These are phyloP conservation scores for Agrochola litura DNA, from an alignment of 2,888 invertebrate species.

Conservation along the genomic window DNA sequence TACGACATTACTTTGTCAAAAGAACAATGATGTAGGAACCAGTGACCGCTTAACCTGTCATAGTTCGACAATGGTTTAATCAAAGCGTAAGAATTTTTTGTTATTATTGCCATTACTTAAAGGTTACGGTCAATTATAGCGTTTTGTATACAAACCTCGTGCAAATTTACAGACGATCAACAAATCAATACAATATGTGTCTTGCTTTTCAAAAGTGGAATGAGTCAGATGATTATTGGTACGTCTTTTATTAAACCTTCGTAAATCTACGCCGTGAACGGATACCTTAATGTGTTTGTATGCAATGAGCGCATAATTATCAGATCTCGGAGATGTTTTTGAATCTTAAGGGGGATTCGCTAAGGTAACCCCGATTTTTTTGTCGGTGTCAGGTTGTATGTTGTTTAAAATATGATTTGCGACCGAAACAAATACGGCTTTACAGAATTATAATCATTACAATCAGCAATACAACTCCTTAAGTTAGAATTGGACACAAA, in stretches of 20 bases:
- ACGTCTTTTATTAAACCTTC: background rate
- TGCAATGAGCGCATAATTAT: no score
- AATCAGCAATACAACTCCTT: no score
- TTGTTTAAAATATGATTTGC: no score
- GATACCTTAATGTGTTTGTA: background rate
- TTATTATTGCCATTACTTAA: no score
- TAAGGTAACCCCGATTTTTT: no score
- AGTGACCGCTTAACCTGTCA: conserved; percentile 17
- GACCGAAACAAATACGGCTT: no score
- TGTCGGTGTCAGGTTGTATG: no score
- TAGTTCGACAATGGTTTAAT: conserved; percentile 29
- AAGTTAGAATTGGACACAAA: no score
- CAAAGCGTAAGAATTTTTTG: background rate
- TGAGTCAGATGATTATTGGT: background rate
- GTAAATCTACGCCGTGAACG: background rate
- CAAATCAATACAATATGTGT: background rate
- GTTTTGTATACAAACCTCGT: background rate
- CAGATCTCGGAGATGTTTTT: no score
- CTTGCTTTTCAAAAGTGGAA: no score
- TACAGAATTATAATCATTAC: no score
- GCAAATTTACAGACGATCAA: background rate
- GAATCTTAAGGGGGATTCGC: no score
- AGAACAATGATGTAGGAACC: conserved; percentile 21
- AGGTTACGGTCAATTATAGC: background rate
- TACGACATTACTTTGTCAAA: conserved; percentile 26